These are phyloP conservation scores for Dissostichus mawsoni DNA, from an alignment of 2,113 vertebrate species.

Conservation along the genomic window DNA sequence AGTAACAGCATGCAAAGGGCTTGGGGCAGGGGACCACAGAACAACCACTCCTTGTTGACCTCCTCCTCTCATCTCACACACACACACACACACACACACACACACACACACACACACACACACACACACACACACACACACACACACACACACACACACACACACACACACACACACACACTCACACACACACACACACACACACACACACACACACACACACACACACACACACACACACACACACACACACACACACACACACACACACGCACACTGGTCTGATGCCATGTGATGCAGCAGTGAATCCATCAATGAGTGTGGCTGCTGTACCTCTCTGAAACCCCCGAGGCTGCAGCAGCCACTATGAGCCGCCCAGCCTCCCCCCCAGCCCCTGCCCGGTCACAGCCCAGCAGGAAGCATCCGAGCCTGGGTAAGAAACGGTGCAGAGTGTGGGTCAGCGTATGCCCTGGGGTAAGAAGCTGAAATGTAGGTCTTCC, in stretches of 20 bases:
- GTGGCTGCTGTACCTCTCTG: conserved; percentile 34
- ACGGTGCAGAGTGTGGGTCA: conserved; percentile 63
- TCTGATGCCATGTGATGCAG: conserved; percentile 41
- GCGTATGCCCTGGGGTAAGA: conserved; percentile 45
- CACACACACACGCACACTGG: no score
- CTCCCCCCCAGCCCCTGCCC: background rate
- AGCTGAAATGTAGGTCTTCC: conserved; percentile 54
- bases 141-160: conserved; percentile 15
- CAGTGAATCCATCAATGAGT: conserved; percentile 66
- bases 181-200: background rate
- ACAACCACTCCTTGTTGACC: conserved; percentile 55
- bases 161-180: conserved; percentile 14
- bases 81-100: background rate
- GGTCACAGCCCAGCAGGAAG: conserved; percentile 54
- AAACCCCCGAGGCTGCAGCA: conserved; percentile 39
- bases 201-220: conserved; percentile 9
- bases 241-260: background rate
- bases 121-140: no score
- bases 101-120: no score
- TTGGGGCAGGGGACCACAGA: conserved; percentile 27
- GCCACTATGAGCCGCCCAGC: conserved; percentile 22
- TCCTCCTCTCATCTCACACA: conserved; percentile 5
- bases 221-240: conserved; percentile 15
- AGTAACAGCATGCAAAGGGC: conserved; percentile 40
- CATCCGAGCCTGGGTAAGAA: conserved; percentile 30